A percentile compares a stretch with the other conserved stretches of the same genome.
phyloP scores from a whole-genome alignment of 2,113 vertebrate genomes.

The Chiloscyllium plagiosum region DNA sequence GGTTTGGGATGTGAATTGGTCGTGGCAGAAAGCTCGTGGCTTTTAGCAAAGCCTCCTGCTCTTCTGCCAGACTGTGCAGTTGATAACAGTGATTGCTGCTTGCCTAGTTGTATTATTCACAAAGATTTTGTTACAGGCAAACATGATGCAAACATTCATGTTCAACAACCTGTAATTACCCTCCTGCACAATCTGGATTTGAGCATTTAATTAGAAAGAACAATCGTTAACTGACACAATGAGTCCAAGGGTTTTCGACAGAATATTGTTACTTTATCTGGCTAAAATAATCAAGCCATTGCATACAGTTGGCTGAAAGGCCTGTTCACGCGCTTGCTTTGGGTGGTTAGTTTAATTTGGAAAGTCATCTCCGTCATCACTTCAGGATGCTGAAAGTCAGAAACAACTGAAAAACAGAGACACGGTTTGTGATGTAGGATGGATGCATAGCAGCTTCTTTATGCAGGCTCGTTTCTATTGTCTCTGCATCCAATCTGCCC shows the following conservation, averaged over 20 bases:
- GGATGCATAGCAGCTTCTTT: not conserved
- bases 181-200: not conserved
- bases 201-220: conserved; percentile 2
- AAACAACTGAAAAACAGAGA: too few relatives aligned
- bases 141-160: not conserved
- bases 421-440: not conserved
- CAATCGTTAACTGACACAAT: not conserved
- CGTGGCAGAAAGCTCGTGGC: not conserved
- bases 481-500: not conserved
- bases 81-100: not conserved
- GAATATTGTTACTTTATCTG: not conserved
- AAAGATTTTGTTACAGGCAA: not conserved
- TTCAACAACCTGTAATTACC: not conserved
- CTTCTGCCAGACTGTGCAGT: not conserved
- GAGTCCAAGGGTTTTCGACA: not conserved
- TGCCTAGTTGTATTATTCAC: not conserved
- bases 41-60: not conserved
- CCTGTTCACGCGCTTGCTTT: not conserved
- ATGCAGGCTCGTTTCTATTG: not conserved
- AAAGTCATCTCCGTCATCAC: not conserved
- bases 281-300: not conserved
- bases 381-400: not conserved
- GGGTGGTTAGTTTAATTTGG: not conserved
- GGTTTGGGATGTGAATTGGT: not conserved
- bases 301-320: not conserved